Base-by-base conservation (phyloP, 1,140 invertebrate species). In the Heliconius hewitsoni region DNA sequence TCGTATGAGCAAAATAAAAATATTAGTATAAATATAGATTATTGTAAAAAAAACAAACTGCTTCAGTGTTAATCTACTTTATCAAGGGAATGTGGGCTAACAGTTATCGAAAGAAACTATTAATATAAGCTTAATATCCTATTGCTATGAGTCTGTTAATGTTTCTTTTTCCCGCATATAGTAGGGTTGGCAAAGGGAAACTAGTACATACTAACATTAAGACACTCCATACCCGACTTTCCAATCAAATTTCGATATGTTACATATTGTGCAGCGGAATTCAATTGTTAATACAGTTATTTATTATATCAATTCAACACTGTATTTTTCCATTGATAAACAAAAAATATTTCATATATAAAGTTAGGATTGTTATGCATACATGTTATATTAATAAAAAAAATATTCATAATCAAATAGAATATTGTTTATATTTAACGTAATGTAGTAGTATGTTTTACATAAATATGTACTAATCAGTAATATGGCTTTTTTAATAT, bases 111-210 rank as follows among this genome's bases (percentile, higher is more conserved):
- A 66, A 27, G 23, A 27, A 66, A 66, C 9, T 30, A 66, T 13
- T 27, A 66, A 66, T 66, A 75, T 60, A 75, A 66, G 52, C 60
- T 75, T 42, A 75, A 37, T 74, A 30, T 74, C 30, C 50, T 60
- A 60, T 23, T 60, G 55, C 55, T 23, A 60, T 23, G n/a, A 23
- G 55, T 60, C n/a, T 60, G 55, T 60, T 8, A 52, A 19, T 52
- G 3, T 52, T 52, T 52, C 5, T 52, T 52, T 18, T 19, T 52
- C 18, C 18, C 6, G 18, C 50, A 19, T 52, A 19, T 52, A 52
- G 50, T 18, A 52, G 50, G 42, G 13, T 46, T 46, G 42, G 13
- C 42, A 46, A 46, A 46, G 13, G 42, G 4, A 46, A 46, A 13
- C 4, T 16, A 46, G 42, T 46, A 46, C 42, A 46, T 46, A 46